Evolutionary conservation across 2,113 vertebrate species (phyloP).

Genomic region (Vombatus ursinus): DNA sequence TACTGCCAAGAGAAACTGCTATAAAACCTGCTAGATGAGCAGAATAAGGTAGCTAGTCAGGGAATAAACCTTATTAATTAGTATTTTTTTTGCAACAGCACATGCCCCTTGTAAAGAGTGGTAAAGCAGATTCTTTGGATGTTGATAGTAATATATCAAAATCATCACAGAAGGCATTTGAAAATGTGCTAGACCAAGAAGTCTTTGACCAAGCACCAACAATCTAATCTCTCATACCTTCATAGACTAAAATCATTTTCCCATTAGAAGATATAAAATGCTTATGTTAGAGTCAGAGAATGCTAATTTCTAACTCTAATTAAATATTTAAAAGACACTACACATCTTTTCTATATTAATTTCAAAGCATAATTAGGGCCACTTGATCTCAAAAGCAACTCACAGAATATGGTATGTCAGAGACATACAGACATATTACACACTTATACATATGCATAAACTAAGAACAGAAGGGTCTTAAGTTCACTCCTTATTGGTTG

Average conservation of each 20-base stretch:
- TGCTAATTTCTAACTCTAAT: slow-evolving; percentile 48
- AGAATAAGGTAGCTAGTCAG: neutral
- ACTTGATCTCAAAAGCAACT: slow-evolving; percentile 41
- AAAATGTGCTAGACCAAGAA: neutral
- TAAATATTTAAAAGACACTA: slow-evolving; percentile 58
- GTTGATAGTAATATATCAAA: neutral
- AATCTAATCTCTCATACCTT: neutral
- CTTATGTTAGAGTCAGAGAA: slow-evolving; percentile 15
- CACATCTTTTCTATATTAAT: slow-evolving; percentile 49
- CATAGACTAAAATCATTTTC: slow-evolving; percentile 1
- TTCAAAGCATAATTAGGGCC: slow-evolving; percentile 45
- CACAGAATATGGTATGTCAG: neutral
- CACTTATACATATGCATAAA: neutral
- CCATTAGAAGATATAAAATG: slow-evolving; percentile 48
- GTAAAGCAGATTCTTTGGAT: neutral
- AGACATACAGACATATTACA: neutral
- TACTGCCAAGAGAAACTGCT: slow-evolving; percentile 20
- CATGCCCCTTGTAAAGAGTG: neutral
- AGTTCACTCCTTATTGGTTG: slow-evolving; percentile 12
- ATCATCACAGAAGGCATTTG: neutral
- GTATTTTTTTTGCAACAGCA: neutral
- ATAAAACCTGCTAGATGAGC: slow-evolving; percentile 26
- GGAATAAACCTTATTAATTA: neutral
- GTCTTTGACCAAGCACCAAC: slow-evolving; percentile 14
- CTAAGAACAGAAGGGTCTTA: slow-evolving; percentile 23